These are phyloP conservation scores for Sebastes flavidus DNA, from an alignment of 2,797 vertebrate species.

Conservation along the genomic window DNA sequence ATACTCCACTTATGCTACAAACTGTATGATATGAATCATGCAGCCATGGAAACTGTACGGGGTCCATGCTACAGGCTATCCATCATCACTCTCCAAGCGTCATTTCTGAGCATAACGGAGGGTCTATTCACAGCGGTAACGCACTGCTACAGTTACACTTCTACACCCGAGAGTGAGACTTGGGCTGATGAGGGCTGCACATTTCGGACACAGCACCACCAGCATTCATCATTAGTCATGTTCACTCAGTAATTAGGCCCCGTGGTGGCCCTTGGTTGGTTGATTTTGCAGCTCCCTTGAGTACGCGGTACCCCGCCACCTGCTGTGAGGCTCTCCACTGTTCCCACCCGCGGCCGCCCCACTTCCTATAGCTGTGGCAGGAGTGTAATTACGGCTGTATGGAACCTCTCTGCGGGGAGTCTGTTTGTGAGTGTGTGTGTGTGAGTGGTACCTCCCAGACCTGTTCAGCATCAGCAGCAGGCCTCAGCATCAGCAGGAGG, in stretches of 20 bases:
- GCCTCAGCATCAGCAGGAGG: constrained; percentile 1
- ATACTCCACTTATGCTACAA: neutral
- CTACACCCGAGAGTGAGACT: constrained; percentile 23
- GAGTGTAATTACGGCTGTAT: constrained; percentile 62
- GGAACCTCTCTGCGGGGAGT: constrained; percentile 16
- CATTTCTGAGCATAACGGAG: constrained; percentile 23
- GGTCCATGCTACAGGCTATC: constrained; percentile 2
- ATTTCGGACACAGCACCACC: constrained; percentile 42
- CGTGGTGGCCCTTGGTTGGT: constrained; percentile 39
- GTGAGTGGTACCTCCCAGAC: constrained; percentile 21
- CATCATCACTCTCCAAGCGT: constrained; percentile 1
- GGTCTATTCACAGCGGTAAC: constrained; percentile 5
- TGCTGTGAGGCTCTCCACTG: constrained; percentile 49
- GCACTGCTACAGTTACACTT: neutral
- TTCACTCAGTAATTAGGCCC: constrained; percentile 69
- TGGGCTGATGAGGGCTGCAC: constrained; percentile 22
- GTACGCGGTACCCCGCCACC: constrained; percentile 18
- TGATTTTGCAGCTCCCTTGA: constrained; percentile 52
- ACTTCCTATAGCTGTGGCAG: constrained; percentile 58
- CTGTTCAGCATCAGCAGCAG: constrained; percentile 11
- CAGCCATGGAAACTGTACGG: neutral
- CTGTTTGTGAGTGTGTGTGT: constrained; percentile 1
- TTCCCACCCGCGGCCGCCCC: constrained; percentile 33
- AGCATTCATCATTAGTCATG: constrained; percentile 58
- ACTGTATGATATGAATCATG: neutral